Evolutionary conservation across 2,113 vertebrate genomes (phyloP).

Genomic region (Gobiocypris rarus): DNA sequence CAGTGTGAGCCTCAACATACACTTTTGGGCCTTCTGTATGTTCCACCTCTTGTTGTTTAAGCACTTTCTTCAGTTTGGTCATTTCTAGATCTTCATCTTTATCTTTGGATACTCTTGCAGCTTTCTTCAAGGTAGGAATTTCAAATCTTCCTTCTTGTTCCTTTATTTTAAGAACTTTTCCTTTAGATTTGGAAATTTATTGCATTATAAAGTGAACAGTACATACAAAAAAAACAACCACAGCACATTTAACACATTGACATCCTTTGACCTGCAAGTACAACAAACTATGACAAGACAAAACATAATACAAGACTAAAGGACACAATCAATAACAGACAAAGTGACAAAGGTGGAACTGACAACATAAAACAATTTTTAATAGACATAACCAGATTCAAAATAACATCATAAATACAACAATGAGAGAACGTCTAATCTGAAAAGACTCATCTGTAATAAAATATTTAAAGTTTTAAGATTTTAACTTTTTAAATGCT

Average conservation of each 20-base stretch:
- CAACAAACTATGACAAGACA: slow-evolving; percentile 21
- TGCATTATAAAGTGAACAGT: slow-evolving; percentile 55
- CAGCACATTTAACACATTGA: slow-evolving; percentile 25
- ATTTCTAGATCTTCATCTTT: slow-evolving; percentile 69
- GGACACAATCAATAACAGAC: neutral
- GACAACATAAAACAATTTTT: slow-evolving; percentile 23
- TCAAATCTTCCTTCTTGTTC: slow-evolving; percentile 74
- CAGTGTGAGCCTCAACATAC: slow-evolving; percentile 70
- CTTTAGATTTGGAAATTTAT: slow-evolving; percentile 69
- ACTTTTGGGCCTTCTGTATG: slow-evolving; percentile 60
- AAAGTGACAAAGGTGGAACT: slow-evolving; percentile 3
- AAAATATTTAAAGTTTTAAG: neutral
- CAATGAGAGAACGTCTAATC: neutral
- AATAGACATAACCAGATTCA: slow-evolving; percentile 21
- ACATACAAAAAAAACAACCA: slow-evolving; percentile 39
- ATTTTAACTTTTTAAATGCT: neutral
- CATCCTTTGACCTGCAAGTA: neutral
- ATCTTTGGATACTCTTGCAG: slow-evolving; percentile 66
- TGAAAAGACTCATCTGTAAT: neutral
- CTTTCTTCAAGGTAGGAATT: slow-evolving; percentile 75
- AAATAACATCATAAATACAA: slow-evolving; percentile 34
- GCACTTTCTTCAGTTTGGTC: slow-evolving; percentile 73
- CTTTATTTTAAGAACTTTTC: slow-evolving; percentile 73
- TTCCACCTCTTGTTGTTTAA: slow-evolving; percentile 69
- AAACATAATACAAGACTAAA: slow-evolving; percentile 35